Evolutionary conservation across 2,888 invertebrate genomes (phyloP).

Genomic region (Belgica antarctica): DNA sequence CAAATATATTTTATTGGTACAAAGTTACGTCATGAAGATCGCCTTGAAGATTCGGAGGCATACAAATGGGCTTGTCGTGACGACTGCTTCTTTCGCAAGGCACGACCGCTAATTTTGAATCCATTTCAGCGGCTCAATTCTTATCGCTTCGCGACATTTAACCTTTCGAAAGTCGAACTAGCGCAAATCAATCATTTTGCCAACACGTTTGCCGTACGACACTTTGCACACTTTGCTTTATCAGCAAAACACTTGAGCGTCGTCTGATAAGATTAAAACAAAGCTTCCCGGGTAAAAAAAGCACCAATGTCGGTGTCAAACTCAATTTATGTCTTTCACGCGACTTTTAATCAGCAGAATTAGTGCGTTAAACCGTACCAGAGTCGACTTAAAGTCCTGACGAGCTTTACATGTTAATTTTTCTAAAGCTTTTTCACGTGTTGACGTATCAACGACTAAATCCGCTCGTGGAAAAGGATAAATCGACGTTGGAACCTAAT

Average conservation of each 20-base stretch:
- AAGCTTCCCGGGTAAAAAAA: not conserved
- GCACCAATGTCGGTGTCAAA: not conserved
- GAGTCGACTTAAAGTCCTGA: not conserved
- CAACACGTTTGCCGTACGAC: not conserved
- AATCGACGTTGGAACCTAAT: not conserved
- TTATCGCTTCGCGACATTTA: no score
- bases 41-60: not conserved
- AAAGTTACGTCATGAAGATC: no score
- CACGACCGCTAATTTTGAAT: not conserved
- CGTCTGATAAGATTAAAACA: not conserved
- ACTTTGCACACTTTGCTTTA: not conserved
- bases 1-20: not conserved
- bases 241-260: not conserved
- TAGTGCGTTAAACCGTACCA: not conserved
- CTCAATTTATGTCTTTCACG: slow-evolving; percentile 15
- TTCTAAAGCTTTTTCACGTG: no score
- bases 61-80: not conserved
- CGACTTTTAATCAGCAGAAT: slow-evolving; percentile 3
- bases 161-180: not conserved
- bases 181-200: not conserved
- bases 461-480: no score
- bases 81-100: not conserved
- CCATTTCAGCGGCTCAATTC: not conserved
- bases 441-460: no score
- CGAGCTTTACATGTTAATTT: no score